A percentile compares a stretch with the other conserved stretches of the same genome.
Conservation (phyloP, 2,113 vertebrate species). For the Aegithalos caudatus region DNA sequence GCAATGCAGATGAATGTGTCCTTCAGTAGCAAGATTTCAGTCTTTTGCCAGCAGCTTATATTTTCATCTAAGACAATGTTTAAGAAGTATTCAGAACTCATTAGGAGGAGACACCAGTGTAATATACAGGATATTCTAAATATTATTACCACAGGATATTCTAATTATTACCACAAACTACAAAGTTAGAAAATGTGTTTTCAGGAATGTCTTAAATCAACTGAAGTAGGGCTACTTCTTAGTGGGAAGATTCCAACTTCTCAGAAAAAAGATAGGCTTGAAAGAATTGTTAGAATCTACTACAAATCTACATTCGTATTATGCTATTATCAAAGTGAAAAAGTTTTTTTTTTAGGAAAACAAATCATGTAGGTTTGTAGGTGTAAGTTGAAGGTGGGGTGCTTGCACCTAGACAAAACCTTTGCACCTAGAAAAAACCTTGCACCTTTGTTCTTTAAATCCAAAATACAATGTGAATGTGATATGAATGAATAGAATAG, state of each 20-base stretch:
- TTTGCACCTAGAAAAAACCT: background rate
- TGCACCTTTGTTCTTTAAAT: too few species aligned
- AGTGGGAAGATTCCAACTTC: background rate
- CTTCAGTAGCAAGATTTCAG: background rate
- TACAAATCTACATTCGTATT: background rate
- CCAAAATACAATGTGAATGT: background rate
- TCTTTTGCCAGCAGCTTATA: constrained; percentile 4
- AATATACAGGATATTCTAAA: background rate
- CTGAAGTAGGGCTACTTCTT: background rate
- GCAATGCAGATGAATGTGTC: background rate
- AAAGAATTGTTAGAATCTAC: background rate
- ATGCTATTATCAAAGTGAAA: background rate
- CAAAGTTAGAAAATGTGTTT: background rate
- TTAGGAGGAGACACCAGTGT: background rate
- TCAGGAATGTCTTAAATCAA: background rate
- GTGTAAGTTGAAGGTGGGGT: background rate
- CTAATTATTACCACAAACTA: background rate
- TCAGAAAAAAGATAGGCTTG: background rate
- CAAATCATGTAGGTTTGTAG: background rate
- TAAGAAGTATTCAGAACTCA: background rate
- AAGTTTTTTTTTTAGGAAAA: background rate
- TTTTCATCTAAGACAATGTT: constrained; percentile 23
- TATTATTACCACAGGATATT: background rate
- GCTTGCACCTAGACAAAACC: background rate
- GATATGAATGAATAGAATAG: too few species aligned